Percentiles rank a stretch among this genome's conserved stretches.
Conservation (phyloP, 2,113 vertebrate species). For the Orthonyx spaldingii region DNA sequence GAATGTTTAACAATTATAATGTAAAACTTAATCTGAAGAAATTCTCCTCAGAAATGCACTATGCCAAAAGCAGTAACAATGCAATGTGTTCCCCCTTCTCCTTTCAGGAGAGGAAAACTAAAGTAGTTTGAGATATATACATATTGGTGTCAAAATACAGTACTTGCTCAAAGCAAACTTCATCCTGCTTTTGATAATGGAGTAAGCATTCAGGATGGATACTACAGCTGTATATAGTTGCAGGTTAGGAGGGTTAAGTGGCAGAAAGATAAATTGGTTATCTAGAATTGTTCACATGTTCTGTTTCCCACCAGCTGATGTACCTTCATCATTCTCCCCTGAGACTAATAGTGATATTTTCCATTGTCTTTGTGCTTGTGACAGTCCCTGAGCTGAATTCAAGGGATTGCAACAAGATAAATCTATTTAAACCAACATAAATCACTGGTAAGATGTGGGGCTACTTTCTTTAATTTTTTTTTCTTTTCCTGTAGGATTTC, state of each 20-base stretch:
- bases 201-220: background rate
- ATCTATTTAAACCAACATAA: background rate
- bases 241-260: background rate
- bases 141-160: background rate
- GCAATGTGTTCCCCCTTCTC: background rate
- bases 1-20: background rate
- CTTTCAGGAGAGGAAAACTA: background rate
- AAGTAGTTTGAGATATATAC: background rate
- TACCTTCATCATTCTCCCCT: background rate
- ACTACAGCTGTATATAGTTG: background rate
- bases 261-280: conserved; percentile 8
- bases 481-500: background rate
- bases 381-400: background rate
- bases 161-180: background rate
- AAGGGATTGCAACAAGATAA: background rate
- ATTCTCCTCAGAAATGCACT: background rate
- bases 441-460: background rate
- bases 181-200: background rate
- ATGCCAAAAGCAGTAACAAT: background rate
- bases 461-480: background rate
- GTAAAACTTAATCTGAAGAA: background rate
- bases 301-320: background rate
- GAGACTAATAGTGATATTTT: background rate
- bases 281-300: background rate
- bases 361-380: background rate